Evolutionary conservation across 2,797 vertebrate species (phyloP).

Genomic region (Salarias fasciatus): DNA sequence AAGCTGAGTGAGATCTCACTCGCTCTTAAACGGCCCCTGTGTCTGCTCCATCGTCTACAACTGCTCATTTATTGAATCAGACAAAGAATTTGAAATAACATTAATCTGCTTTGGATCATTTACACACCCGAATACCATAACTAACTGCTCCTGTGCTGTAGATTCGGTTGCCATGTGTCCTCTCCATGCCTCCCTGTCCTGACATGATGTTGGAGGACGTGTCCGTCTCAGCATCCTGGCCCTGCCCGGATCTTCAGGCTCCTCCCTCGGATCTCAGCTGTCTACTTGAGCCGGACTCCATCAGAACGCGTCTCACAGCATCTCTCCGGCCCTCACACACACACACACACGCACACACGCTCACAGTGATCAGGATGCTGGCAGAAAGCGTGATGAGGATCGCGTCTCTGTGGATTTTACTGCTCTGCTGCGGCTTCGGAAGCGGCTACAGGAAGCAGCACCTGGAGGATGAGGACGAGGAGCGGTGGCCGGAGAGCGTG

Average conservation of each 20-base stretch:
- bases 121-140: no score
- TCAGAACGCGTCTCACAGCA: conserved; percentile 37
- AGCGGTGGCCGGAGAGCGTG: conserved; percentile 71
- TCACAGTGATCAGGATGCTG: conserved; percentile 67
- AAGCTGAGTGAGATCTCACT: no score
- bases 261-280: conserved; percentile 44
- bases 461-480: conserved; percentile 82
- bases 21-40: no score
- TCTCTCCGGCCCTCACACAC: conserved; percentile 3
- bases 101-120: no score
- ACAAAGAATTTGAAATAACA: no score
- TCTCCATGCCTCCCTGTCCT: background rate
- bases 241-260: conserved; percentile 25
- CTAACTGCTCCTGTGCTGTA: no score
- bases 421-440: conserved; percentile 66
- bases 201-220: no score
- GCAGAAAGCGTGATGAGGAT: conserved; percentile 53
- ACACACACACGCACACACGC: background rate
- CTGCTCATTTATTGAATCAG: no score
- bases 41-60: no score
- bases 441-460: conserved; percentile 69
- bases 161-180: no score
- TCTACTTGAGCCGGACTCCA: background rate
- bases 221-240: conserved; percentile 28
- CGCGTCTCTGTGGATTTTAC: conserved; percentile 82